Conservation (phyloP, 2,888 invertebrate species). For the Campoletis raptor region DNA sequence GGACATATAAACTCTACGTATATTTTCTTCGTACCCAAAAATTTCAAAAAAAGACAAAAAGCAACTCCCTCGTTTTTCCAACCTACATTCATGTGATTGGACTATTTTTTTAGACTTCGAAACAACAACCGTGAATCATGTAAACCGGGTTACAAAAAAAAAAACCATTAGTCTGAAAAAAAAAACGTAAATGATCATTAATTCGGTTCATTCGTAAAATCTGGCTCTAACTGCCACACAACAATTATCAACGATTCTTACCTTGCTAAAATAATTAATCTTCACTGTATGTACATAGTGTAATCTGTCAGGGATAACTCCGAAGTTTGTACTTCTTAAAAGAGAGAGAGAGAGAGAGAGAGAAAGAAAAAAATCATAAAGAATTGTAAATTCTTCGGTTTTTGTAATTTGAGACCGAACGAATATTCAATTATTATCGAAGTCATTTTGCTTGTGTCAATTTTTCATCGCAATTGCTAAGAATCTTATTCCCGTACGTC, state of each 20-base stretch:
- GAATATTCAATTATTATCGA: slow-evolving; percentile 21
- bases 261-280: slow-evolving; percentile 21
- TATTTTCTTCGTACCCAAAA: slow-evolving; percentile 59
- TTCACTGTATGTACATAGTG: slow-evolving; percentile 57
- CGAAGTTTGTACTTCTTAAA: slow-evolving; percentile 64
- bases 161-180: background rate
- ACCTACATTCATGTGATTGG: slow-evolving; percentile 30
- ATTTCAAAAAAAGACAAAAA: slow-evolving; percentile 5
- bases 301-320: slow-evolving; percentile 50
- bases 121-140: slow-evolving; percentile 11
- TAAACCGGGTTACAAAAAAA: slow-evolving; percentile 3
- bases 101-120: slow-evolving; percentile 56
- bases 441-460: background rate
- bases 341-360: background rate
- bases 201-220: background rate
- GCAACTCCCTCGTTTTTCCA: slow-evolving; percentile 15
- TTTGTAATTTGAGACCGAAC: slow-evolving; percentile 50
- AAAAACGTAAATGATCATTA: background rate
- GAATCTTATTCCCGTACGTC: background rate
- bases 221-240: slow-evolving; percentile 15
- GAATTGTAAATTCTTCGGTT: slow-evolving; percentile 34
- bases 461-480: slow-evolving; percentile 1
- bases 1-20: slow-evolving; percentile 52
- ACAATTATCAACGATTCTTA: slow-evolving; percentile 11
- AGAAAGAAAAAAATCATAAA: background rate